Evolutionary conservation across 2,113 vertebrate genomes (phyloP).

Genomic region (Rynchops niger): DNA sequence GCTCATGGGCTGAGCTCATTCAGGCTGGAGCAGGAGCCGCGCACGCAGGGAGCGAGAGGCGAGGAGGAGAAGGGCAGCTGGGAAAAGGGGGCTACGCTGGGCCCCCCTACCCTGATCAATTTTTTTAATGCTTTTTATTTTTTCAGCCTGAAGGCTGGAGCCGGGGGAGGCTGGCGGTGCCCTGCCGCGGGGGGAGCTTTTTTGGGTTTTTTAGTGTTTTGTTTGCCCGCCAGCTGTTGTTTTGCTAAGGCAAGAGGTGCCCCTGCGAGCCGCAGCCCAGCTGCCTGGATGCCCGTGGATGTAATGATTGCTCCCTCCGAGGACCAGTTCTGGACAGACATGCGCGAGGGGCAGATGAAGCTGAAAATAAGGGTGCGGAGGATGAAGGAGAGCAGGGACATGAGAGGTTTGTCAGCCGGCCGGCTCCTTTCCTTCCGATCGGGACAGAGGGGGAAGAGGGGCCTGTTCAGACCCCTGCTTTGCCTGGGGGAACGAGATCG

Average conservation of each 20-base stretch:
- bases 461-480: background rate
- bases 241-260: slow-evolving; percentile 30
- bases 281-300: slow-evolving; percentile 83
- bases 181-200: background rate
- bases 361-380: slow-evolving; percentile 91
- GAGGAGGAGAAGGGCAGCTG: slow-evolving; percentile 11
- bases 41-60: slow-evolving; percentile 28
- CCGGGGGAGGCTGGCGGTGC: background rate
- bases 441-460: background rate
- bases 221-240: slow-evolving; percentile 31
- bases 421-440: slow-evolving; percentile 17
- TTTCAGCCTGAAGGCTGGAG: slow-evolving; percentile 33
- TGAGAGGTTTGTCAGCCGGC: slow-evolving; percentile 82
- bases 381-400: slow-evolving; percentile 87
- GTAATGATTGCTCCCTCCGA: slow-evolving; percentile 81
- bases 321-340: slow-evolving; percentile 85
- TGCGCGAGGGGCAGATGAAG: slow-evolving; percentile 86
- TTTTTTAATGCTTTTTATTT: background rate
- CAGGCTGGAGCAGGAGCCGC: background rate
- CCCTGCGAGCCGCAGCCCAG: slow-evolving; percentile 25
- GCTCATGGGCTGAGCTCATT: slow-evolving; percentile 59
- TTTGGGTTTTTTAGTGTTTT: background rate
- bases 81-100: background rate
- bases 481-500: background rate
- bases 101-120: slow-evolving; percentile 16